Percentiles rank a stretch among this genome's conserved stretches.
phyloP scores from a whole-genome alignment of 1,140 invertebrate species.

The Drosophila pseudoananassae region DNA sequence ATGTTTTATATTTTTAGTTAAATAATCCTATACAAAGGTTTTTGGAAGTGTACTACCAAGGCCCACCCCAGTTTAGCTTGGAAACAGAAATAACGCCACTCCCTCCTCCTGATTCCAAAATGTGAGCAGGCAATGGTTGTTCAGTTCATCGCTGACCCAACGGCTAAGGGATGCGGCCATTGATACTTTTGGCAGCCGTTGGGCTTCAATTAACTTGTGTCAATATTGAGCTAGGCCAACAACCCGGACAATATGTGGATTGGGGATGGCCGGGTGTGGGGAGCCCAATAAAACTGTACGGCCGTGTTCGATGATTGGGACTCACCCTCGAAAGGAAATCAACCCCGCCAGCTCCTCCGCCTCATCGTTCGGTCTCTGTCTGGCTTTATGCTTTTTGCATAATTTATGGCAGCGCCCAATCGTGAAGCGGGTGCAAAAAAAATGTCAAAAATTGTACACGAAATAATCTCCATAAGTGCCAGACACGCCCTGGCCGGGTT shows the following conservation, averaged over 20 bases:
- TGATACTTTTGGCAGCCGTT: constrained; percentile 63
- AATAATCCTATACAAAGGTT: neutral
- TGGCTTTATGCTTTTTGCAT: constrained; percentile 62
- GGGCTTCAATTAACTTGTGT: constrained; percentile 72
- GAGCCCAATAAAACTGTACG: constrained; percentile 44
- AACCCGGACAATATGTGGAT: constrained; percentile 15
- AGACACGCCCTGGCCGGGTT: constrained; percentile 59
- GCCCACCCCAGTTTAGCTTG: constrained; percentile 18
- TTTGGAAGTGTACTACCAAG: neutral
- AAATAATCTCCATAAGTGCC: constrained; percentile 61
- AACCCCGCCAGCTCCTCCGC: constrained; percentile 13
- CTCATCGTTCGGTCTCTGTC: constrained; percentile 47
- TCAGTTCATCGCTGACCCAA: constrained; percentile 68
- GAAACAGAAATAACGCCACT: neutral
- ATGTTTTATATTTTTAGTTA: neutral
- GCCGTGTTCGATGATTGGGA: constrained; percentile 23
- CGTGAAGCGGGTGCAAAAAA: constrained; percentile 53
- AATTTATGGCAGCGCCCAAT: constrained; percentile 77
- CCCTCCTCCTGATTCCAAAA: neutral
- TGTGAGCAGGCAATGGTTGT: constrained; percentile 58
- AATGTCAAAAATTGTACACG: constrained; percentile 50
- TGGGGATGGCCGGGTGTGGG: neutral
- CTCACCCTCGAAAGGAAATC: constrained; percentile 26
- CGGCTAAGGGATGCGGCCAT: constrained; percentile 46
- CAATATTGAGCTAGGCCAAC: constrained; percentile 73